phyloP scores from a whole-genome alignment of 2,113 vertebrate genomes.

The Tupaia chinensis region DNA sequence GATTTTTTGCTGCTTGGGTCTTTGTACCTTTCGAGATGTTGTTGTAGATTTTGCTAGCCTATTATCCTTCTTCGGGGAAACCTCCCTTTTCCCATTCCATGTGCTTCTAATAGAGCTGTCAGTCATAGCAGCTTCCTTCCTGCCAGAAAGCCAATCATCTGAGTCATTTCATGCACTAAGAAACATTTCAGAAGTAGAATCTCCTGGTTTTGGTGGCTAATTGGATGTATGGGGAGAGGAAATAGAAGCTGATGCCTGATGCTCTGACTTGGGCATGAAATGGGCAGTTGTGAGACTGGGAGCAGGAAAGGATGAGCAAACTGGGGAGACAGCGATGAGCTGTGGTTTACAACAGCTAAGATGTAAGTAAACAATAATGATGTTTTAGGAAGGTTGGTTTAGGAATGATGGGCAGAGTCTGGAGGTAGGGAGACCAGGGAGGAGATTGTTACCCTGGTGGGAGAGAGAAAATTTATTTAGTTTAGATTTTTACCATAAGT shows the following conservation, averaged over 20 bases:
- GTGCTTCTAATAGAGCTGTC: neutral
- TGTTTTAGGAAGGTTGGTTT: neutral
- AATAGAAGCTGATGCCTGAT: neutral
- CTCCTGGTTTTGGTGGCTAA: neutral
- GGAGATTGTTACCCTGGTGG: neutral
- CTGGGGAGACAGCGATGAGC: neutral
- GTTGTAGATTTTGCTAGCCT: neutral
- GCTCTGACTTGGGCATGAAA: neutral
- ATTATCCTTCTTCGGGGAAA: neutral
- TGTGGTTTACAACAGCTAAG: neutral
- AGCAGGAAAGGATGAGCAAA: neutral
- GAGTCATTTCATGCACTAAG: neutral
- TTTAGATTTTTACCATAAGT: too few relatives aligned
- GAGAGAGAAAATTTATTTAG: neutral
- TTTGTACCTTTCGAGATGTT: neutral
- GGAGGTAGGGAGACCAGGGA: neutral
- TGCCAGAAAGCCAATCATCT: neutral
- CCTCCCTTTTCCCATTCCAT: neutral
- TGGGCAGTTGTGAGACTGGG: neutral
- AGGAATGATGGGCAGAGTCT: neutral
- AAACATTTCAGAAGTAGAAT: neutral
- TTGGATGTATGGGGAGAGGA: neutral
- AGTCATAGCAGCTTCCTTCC: neutral
- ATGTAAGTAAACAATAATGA: neutral
- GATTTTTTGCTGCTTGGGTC: neutral